A percentile compares a stretch with the other conserved stretches of the same genome.
Evolutionary conservation across 2,113 vertebrate species (phyloP).

Genomic region (Eptesicus fuscus): DNA sequence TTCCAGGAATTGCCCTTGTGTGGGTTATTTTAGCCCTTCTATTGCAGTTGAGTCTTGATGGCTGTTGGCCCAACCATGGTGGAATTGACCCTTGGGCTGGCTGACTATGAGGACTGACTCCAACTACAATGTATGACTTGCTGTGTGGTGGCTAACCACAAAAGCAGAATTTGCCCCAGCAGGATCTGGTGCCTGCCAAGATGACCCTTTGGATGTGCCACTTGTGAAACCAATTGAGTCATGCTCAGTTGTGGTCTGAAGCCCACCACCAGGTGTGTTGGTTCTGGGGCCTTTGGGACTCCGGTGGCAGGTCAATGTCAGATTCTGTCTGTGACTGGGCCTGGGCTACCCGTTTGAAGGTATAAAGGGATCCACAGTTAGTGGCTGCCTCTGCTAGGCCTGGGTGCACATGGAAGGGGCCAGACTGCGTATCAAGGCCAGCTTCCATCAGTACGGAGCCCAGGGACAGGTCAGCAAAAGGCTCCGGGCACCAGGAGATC

Average conservation of each 20-base stretch:
- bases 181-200: not conserved
- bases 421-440: not conserved
- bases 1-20: not conserved
- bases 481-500: not conserved
- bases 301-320: not conserved
- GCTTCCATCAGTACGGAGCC: not conserved
- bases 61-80: not conserved
- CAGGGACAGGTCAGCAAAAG: not conserved
- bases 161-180: not conserved
- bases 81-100: not conserved
- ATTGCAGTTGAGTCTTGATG: not conserved
- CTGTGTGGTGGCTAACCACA: not conserved
- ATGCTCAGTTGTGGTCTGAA: not conserved
- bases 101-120: not conserved
- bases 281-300: not conserved
- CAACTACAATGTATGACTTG: not conserved
- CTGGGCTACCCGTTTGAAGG: not conserved
- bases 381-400: not conserved
- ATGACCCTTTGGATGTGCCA: not conserved
- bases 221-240: not conserved
- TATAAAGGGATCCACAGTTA: not conserved
- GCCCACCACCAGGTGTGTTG: not conserved
- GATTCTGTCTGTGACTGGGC: not conserved
- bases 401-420: not conserved
- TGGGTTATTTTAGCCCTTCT: not conserved